phyloP scores from a whole-genome alignment of 2,797 vertebrate species.

The Fratercula arctica region DNA sequence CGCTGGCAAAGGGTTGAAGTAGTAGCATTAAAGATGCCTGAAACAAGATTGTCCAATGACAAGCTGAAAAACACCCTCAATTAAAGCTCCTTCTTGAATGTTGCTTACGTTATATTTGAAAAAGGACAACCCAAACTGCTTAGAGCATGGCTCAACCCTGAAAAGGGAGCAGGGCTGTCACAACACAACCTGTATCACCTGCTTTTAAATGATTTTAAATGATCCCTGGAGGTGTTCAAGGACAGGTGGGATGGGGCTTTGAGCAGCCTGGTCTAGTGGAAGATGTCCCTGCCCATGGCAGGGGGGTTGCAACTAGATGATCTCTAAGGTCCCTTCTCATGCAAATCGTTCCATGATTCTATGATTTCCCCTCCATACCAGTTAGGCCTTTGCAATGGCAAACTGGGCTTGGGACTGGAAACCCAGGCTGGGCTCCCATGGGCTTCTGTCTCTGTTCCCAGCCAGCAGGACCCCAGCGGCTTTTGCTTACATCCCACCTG shows the following conservation, averaged over 20 bases:
- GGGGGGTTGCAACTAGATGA: neutral
- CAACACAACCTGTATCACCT: neutral
- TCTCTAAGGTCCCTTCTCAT: neutral
- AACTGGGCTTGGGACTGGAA: neutral
- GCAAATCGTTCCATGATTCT: neutral
- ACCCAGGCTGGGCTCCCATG: neutral
- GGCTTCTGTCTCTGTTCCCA: neutral
- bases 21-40: neutral
- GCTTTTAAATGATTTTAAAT: neutral
- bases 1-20: neutral
- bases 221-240: neutral
- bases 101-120: neutral
- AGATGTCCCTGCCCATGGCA: neutral
- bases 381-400: neutral
- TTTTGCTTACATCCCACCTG: neutral
- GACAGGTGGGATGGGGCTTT: neutral
- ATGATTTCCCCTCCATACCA: neutral
- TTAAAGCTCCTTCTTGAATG: neutral
- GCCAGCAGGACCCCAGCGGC: neutral
- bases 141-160: neutral
- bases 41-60: neutral
- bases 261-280: neutral
- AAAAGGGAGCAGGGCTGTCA: neutral
- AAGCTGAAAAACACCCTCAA: neutral
- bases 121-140: slow-evolving; percentile 37